phyloP scores from a whole-genome alignment of 2,888 invertebrate species.

The Platycheirus albimanus region DNA sequence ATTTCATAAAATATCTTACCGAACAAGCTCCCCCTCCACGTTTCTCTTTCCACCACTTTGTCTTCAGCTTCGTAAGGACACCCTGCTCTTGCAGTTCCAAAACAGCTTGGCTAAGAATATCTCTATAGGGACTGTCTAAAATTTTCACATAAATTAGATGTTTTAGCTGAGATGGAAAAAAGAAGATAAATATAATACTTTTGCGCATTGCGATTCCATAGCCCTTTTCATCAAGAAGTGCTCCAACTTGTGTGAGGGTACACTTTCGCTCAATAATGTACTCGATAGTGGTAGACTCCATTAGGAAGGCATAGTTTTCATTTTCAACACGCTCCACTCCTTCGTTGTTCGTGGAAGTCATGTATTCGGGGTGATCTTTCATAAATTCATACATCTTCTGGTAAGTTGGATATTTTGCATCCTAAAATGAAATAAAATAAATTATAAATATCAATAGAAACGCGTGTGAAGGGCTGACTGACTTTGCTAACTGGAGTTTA shows the following conservation, averaged over 20 bases:
- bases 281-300: slow-evolving; percentile 91
- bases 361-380: slow-evolving; percentile 86
- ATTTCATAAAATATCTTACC: slow-evolving; percentile 83
- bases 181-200: slow-evolving; percentile 81
- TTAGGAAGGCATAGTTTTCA: slow-evolving; percentile 88
- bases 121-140: slow-evolving; percentile 85
- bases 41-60: slow-evolving; percentile 95
- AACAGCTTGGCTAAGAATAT: slow-evolving; percentile 90
- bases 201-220: slow-evolving; percentile 89
- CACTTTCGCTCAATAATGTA: slow-evolving; percentile 88
- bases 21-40: slow-evolving; percentile 89
- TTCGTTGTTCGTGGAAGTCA: slow-evolving; percentile 83
- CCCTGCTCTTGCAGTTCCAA: slow-evolving; percentile 94
- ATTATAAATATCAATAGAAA: not conserved
- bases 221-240: slow-evolving; percentile 87
- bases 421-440: slow-evolving; percentile 82
- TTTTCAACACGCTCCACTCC: slow-evolving; percentile 84
- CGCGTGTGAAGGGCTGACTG: no score
- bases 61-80: slow-evolving; percentile 89
- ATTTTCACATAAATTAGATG: not conserved
- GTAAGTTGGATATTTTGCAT: slow-evolving; percentile 90
- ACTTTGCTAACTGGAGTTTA: no score
- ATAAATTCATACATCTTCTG: slow-evolving; percentile 92
- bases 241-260: slow-evolving; percentile 85
- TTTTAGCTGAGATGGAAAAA: not conserved